Conservation (phyloP, 2,113 vertebrate species). For the Phaethornis superciliosus region DNA sequence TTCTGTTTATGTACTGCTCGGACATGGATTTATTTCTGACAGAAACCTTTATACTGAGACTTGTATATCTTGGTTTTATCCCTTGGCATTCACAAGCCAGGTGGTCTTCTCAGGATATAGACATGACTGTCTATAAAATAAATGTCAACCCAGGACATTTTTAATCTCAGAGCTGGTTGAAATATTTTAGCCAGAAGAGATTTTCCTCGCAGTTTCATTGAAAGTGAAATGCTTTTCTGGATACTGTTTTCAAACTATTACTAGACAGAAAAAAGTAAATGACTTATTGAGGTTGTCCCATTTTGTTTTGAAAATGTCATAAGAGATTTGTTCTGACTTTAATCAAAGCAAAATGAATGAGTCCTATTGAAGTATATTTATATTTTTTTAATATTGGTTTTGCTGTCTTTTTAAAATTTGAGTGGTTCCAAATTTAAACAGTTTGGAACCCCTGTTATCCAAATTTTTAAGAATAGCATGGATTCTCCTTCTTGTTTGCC, state of each 20-base stretch:
- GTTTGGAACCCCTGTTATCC: neutral
- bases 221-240: slow-evolving; percentile 3
- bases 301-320: slow-evolving; percentile 52
- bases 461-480: neutral
- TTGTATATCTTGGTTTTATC: neutral
- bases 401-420: neutral
- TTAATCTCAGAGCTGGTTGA: neutral
- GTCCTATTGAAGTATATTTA: neutral
- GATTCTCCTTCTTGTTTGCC: neutral
- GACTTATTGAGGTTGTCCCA: slow-evolving; percentile 55
- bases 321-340: slow-evolving; percentile 20
- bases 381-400: neutral
- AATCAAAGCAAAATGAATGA: slow-evolving; percentile 47
- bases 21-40: neutral
- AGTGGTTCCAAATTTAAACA: neutral
- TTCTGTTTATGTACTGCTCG: neutral
- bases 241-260: slow-evolving; percentile 20
- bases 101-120: neutral
- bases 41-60: neutral
- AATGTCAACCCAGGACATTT: neutral
- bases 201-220: neutral
- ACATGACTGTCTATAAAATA: neutral
- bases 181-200: slow-evolving; percentile 2
- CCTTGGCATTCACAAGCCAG: neutral
- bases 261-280: neutral